These are phyloP conservation scores for Heliconius ismenius DNA, from an alignment of 2,888 invertebrate genomes.

Conservation along the genomic window DNA sequence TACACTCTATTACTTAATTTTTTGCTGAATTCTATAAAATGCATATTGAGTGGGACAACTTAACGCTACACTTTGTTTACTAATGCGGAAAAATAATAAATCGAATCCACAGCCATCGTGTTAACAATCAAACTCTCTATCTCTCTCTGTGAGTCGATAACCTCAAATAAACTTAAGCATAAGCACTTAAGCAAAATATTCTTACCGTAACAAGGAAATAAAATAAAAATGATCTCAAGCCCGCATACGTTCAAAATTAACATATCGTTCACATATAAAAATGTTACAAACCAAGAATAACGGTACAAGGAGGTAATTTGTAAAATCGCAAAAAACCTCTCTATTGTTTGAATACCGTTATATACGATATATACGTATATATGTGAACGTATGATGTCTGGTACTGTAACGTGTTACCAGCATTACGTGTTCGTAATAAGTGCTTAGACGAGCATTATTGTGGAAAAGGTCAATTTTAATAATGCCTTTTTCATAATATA, in stretches of 20 bases:
- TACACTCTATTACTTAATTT: background rate
- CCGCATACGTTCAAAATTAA: constrained; percentile 24
- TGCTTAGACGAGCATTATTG: constrained; percentile 37
- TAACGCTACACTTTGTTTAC: too few species aligned
- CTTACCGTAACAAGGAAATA: background rate
- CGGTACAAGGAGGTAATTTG: constrained; percentile 37
- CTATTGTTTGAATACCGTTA: constrained; percentile 48
- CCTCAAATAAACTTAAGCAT: too few species aligned
- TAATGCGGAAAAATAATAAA: too few species aligned
- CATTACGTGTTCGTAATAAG: constrained; percentile 43
- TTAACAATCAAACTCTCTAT: too few species aligned
- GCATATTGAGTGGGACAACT: too few species aligned
- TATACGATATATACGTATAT: constrained; percentile 37
- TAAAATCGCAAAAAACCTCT: constrained; percentile 42
- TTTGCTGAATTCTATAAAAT: too few species aligned
- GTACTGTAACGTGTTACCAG: constrained; percentile 19
- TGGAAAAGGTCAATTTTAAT: constrained; percentile 48
- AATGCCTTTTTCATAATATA: constrained; percentile 39
- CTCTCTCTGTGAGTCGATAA: too few species aligned
- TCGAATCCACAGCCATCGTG: too few species aligned
- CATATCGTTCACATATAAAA: constrained; percentile 25
- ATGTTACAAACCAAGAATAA: constrained; percentile 39
- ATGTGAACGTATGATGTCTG: constrained; percentile 18
- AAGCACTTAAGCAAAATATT: background rate
- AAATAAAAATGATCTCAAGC: constrained; percentile 5